Evolutionary conservation across 1,140 invertebrate genomes (phyloP), one percentile per base, ranked within the genome.

Genomic region (Dryas iulia): DNA sequence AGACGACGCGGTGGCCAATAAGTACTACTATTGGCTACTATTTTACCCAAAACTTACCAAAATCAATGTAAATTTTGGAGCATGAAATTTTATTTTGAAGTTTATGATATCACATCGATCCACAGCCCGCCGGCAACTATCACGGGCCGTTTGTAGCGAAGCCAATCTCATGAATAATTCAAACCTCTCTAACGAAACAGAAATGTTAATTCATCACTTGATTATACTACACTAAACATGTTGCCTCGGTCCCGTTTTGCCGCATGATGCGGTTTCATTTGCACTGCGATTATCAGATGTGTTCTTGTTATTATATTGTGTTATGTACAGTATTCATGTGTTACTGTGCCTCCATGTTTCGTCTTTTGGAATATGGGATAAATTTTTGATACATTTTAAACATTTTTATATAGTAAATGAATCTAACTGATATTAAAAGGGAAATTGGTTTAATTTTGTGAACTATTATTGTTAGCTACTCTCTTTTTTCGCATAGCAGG

Each of bases 131-230:
- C 58, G 28, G 28, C 59, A 61, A 39, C 59, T 24, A 62, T 28
- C 21, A 25, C 52, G 47, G 39, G 5, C 60, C 28, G 21, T 24
- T 59, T 33, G 62, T 57, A 52, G 11, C 58, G 59, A 63, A 67
- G 70, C 61, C 66, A 73, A 69, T 66, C 39, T 53, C 62, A 60
- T 73, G 66, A 69, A 73, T 73, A 69, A 73, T 73, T 73, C 62
- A 73, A 60, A 25, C 24, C 56, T 59, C 66, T 69, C 66, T 52
- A 69, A 35, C 62, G 66, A 58, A 69, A 69, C 59, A 60, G 71
- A 65, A 73, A 71, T 67, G 69, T 71, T 71, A 71, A 73, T 73
- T 61, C 62, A 73, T 69, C 71, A 69, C 66, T 69, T 69, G 66
- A 73, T 73, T 73, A 69, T 65, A 69, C 66, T 66, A 53, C 25